A percentile compares a stretch with the other conserved stretches of the same genome.
These are phyloP conservation scores for Parascotia fuliginaria DNA, from an alignment of 2,888 invertebrate genomes.

Conservation along the genomic window DNA sequence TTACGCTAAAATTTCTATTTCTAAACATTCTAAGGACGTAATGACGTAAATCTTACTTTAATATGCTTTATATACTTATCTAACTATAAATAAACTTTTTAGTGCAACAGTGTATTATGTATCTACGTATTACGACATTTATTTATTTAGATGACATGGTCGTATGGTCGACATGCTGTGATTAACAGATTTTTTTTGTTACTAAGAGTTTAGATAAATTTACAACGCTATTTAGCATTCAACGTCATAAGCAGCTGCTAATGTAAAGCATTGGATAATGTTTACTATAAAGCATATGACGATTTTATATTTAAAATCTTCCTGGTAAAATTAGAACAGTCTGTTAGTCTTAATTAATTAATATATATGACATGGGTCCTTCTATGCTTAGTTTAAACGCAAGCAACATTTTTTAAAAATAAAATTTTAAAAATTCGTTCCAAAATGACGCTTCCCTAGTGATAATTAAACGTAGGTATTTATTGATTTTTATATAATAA, in stretches of 20 bases:
- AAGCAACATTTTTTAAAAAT: conserved; percentile 32
- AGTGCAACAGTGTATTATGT: neutral
- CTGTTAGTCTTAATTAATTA: conserved; percentile 33
- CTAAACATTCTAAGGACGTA: conserved; percentile 1
- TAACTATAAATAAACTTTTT: neutral
- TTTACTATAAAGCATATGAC: too few relatives aligned
- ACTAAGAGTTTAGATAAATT: neutral
- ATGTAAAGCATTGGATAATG: neutral
- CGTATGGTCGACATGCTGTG: neutral
- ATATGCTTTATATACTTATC: neutral
- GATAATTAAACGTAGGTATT: conserved; percentile 60
- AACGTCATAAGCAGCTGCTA: neutral
- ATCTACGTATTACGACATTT: neutral
- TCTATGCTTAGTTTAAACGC: conserved; percentile 32
- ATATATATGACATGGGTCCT: conserved; percentile 42
- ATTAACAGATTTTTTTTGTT: neutral
- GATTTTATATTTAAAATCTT: too few relatives aligned
- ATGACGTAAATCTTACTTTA: neutral
- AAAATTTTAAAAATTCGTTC: conserved; percentile 48
- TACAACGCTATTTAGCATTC: neutral
- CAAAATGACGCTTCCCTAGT: conserved; percentile 71
- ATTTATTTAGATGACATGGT: conserved; percentile 3
- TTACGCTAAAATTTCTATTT: conserved; percentile 1
- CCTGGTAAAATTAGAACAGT: conserved; percentile 24
- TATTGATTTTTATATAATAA: conserved; percentile 51